Evolutionary conservation across 2,113 vertebrate species (phyloP), one percentile per base, ranked within the genome.

Genomic region (Dinomys branickii): DNA sequence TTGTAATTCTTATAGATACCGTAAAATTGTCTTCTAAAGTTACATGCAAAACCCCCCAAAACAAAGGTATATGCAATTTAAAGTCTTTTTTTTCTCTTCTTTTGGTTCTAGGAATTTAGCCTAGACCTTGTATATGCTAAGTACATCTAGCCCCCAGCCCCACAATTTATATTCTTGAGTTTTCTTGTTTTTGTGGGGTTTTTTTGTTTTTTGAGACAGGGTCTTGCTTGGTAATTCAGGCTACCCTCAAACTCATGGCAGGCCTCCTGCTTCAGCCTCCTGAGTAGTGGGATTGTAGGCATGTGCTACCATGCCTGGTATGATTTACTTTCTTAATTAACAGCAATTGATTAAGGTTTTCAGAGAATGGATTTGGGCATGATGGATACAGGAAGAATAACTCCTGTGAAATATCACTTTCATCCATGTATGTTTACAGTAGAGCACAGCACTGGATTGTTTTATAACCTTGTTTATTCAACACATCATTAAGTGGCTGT

Each of bases 391-490:
- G 3, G 35, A 47, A 71, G 65, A 94, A 91, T 91, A 83, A 90
- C 47, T 5, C 87, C 20, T 80, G 50, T 88, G 30, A 92, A 84
- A 30, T 90, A 63, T 81, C 52, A 44, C 3, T 59, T 91, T 63
- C 20, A 82, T 56, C 30, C 30, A 19, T 90, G 30, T 67, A 9
- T 77, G 19, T 90, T 96, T 95, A 81, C 22, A 78, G 26, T 84
- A 54, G 13, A 22, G 19, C 22, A 67, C 47, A 69, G 10, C 69
- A 87, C 85, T 93, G 17, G 22, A 61, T 86, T 93, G 19, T n/a
- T 73, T 91, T 84, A 78, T 91, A 85, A 41, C n/a, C 11, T 73
- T 35, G 30, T 80, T 89, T 19, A 63, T 82, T 93, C 73, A 95
- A 38, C 47, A 92, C 3, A 61, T n/a, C 75, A 30, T 84, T 69